Base-by-base conservation (phyloP, 2,888 invertebrate genomes). In the Chesias legatella region DNA sequence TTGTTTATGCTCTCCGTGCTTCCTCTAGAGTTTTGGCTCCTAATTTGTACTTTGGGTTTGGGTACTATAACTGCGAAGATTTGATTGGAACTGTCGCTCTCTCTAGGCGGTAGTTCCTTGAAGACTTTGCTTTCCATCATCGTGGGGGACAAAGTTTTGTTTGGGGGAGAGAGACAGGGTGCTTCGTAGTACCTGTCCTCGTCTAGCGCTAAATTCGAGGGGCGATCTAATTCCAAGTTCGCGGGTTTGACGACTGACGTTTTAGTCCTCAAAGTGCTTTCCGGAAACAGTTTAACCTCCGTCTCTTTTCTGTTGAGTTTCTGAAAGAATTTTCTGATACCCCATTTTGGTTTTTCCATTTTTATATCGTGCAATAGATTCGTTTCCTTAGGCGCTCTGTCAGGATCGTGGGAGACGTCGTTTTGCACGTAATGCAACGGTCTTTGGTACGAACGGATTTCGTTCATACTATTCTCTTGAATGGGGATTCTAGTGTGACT, bases 401-500 rank as follows among this genome's bases (percentile, higher is more conserved):
- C 75, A 0, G 64, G 56, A 7, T 79, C 73, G 25, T 75, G 57
- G 9, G 72, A 91, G 11, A 94, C 94, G 34, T 93, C 93, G 62
- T 94, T 94, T 56, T 92, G 94, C 0, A 94, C 90, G 58, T 93
- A 94, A 0, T 94, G 93, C 4, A 88, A 29, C 0, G 85, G 85
- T 42, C 84, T 60, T 33, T 79, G 86, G 39, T 82, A 84, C 0
- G 85, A 80, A 7, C 85, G 54, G 0, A 82, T 74, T 51, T 85
- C 85, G 38, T 77, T 72, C 0, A 80, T 20, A 0, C 79, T 73
- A 22, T 79, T 76, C 25, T 79, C 79, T 17, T 67, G 67, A 0
- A 60, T 36, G 0, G 67, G 56, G 1, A 58, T 51, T 24, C 79
- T 58, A 0, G 54, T 52, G 10, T 62, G 64, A 0, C 59, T 60